These are phyloP conservation scores for Tenthredo mesomela DNA, from an alignment of 2,888 invertebrate species.

Conservation along the genomic window DNA sequence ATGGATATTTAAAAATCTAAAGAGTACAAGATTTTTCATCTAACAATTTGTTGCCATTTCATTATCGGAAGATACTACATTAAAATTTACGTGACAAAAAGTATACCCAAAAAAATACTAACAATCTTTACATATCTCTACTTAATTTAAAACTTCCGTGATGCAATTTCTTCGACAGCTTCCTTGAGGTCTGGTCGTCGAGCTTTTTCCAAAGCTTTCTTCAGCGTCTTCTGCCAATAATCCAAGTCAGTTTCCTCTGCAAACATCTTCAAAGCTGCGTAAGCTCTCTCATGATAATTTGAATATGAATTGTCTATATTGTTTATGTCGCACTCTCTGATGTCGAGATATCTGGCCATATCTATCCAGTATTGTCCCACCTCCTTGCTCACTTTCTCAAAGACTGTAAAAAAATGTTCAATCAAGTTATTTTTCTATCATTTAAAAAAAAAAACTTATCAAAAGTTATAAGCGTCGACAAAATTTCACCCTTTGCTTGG, in stretches of 20 bases:
- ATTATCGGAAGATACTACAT: neutral
- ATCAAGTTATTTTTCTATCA: neutral
- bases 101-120: neutral
- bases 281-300: constrained; percentile 65
- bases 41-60: neutral
- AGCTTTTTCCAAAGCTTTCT: constrained; percentile 68
- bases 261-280: constrained; percentile 67
- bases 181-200: constrained; percentile 72
- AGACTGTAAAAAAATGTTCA: constrained; percentile 58
- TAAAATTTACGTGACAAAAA: neutral
- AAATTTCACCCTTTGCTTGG: neutral
- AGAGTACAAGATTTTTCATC: neutral
- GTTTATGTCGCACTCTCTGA: constrained; percentile 70
- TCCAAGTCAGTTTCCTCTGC: constrained; percentile 59
- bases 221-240: constrained; percentile 68
- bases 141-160: neutral
- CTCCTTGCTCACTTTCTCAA: constrained; percentile 63
- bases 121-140: neutral
- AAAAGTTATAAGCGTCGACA: constrained; percentile 9
- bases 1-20: neutral
- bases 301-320: constrained; percentile 63
- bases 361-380: constrained; percentile 71
- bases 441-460: constrained; percentile 24
- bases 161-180: constrained; percentile 61
- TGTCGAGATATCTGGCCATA: constrained; percentile 67